Base-by-base conservation (phyloP, 2,113 vertebrate species). In the Cochlearius cochlearius region DNA sequence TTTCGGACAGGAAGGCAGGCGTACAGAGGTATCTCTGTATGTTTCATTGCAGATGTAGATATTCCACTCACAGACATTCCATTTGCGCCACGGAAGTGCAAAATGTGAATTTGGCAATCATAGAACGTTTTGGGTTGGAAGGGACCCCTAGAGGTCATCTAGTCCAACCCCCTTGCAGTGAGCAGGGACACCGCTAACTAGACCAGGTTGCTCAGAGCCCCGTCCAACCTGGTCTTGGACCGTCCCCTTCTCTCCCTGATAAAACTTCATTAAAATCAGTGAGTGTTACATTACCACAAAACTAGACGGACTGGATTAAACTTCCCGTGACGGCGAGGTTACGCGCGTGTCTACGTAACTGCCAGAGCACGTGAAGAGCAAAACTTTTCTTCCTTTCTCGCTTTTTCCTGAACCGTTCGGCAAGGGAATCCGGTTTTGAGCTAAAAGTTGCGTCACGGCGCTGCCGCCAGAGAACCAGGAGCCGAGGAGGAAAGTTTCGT, bases 101-200 rank as follows among this genome's bases (percentile, higher is more conserved):
- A 85, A 62, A 15, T 1, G 12, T 6, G 15, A 22, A 27, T 29
- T 0, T 9, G n/a, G 64, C 19, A 41, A 20, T 0, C 5, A 8
- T n/a, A n/a, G n/a, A n/a, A n/a, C n/a, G n/a, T n/a, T n/a, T n/a
- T n/a, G n/a, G n/a, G n/a, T n/a, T n/a, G n/a, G n/a, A n/a, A n/a
- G n/a, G n/a, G n/a, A n/a, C n/a, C n/a, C n/a, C n/a, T n/a, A n/a
- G n/a, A n/a, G n/a, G n/a, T n/a, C n/a, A n/a, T n/a, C n/a, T n/a
- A n/a, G n/a, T n/a, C n/a, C n/a, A n/a, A n/a, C n/a, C n/a, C n/a
- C n/a, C n/a, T n/a, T n/a, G n/a, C n/a, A n/a, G n/a, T n/a, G n/a
- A n/a, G n/a, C n/a, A n/a, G n/a, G n/a, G n/a, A n/a, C n/a, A n/a
- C n/a, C n/a, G n/a, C n/a, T n/a, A n/a, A n/a, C n/a, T n/a, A n/a